Conservation (phyloP, 2,888 invertebrate species). For the Meteorus colon region DNA sequence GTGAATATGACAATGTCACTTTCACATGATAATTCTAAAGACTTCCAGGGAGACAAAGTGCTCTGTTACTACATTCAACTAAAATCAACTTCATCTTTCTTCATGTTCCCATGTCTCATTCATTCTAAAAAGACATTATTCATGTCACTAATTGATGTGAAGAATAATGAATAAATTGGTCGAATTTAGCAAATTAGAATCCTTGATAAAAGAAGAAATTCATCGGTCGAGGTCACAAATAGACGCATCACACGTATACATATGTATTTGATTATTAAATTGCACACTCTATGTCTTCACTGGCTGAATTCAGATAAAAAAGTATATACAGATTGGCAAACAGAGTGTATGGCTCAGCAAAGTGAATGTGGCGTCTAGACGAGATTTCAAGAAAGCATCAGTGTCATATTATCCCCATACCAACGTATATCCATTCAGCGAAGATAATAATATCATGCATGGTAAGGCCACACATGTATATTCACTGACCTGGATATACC, state of each 20-base stretch:
- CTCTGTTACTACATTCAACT: too few relatives aligned
- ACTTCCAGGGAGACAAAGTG: too few relatives aligned
- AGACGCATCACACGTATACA: neutral
- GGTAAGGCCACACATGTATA: neutral
- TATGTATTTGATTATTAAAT: neutral
- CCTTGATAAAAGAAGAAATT: neutral
- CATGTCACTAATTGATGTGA: too few relatives aligned
- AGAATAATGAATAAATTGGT: too few relatives aligned
- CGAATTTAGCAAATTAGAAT: neutral
- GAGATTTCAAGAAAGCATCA: constrained; percentile 62
- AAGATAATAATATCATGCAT: constrained; percentile 12
- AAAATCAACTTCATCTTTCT: too few relatives aligned
- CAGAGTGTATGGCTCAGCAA: neutral
- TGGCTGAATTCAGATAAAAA: neutral
- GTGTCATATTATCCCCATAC: neutral
- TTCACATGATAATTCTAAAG: too few relatives aligned
- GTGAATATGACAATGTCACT: too few relatives aligned
- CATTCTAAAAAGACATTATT: too few relatives aligned
- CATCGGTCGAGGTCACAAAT: neutral
- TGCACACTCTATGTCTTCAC: neutral
- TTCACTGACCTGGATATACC: neutral
- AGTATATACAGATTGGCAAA: neutral
- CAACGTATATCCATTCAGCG: neutral
- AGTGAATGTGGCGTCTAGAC: constrained; percentile 61
- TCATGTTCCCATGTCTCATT: too few relatives aligned